Percentiles rank a stretch among this genome's conserved stretches.
phyloP scores from a whole-genome alignment of 2,888 invertebrate species.

The Ditula angustiorana region DNA sequence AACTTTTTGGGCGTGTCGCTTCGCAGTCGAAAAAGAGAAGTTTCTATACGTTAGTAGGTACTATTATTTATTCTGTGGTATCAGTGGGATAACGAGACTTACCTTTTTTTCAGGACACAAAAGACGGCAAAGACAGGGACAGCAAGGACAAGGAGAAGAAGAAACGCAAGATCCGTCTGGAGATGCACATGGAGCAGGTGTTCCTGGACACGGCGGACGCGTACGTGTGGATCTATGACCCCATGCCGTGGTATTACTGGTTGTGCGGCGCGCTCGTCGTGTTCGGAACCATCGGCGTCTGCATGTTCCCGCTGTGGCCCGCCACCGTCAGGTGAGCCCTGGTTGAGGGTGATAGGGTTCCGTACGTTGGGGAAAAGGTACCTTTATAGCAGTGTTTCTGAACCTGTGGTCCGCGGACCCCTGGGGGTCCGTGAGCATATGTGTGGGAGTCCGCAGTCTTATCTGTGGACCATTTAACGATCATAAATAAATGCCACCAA shows the following conservation, averaged over 20 bases:
- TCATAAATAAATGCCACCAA: too few relatives aligned
- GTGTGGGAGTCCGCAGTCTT: too few relatives aligned
- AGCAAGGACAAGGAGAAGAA: slow-evolving; percentile 85
- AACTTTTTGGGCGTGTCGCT: too few relatives aligned
- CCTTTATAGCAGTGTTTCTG: too few relatives aligned
- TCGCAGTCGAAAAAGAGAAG: too few relatives aligned
- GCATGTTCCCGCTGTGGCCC: slow-evolving; percentile 99
- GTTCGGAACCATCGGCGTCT: slow-evolving; percentile 96
- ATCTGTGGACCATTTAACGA: too few relatives aligned
- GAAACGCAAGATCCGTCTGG: slow-evolving; percentile 96
- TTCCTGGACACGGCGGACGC: slow-evolving; percentile 98
- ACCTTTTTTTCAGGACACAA: slow-evolving; percentile 59
- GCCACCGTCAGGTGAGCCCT: slow-evolving; percentile 92
- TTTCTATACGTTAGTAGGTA: too few relatives aligned
- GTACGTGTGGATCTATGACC: slow-evolving; percentile 99
- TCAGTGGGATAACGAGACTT: background rate
- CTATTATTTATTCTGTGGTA: background rate
- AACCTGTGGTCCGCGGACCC: too few relatives aligned
- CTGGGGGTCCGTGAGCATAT: too few relatives aligned
- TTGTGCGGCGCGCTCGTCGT: slow-evolving; percentile 95
- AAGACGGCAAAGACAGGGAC: slow-evolving; percentile 67
- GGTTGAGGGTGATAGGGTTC: too few relatives aligned
- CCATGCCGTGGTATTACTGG: slow-evolving; percentile 97
- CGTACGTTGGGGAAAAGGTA: too few relatives aligned
- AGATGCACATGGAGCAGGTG: slow-evolving; percentile 98